Evolutionary conservation across 2,113 vertebrate species (phyloP).

Genomic region (Epinephelus fuscoguttatus): DNA sequence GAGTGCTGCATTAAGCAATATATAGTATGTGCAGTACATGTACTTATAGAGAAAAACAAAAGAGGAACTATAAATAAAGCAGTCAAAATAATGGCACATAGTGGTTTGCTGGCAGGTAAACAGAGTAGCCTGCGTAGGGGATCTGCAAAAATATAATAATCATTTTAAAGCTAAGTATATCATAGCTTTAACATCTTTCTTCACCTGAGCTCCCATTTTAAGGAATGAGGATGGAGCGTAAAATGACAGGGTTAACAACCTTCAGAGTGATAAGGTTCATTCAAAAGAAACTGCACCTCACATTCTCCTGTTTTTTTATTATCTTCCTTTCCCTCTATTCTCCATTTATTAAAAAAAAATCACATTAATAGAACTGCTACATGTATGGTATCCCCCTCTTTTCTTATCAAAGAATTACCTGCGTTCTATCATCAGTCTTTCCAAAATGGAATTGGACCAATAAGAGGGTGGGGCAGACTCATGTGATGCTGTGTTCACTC

Average conservation of each 20-base stretch:
- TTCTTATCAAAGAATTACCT: background rate
- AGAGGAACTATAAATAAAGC: background rate
- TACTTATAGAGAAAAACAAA: background rate
- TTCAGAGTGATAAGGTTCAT: conserved; percentile 42
- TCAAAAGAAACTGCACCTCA: conserved; percentile 19
- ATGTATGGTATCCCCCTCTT: background rate
- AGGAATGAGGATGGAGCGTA: background rate
- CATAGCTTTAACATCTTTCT: background rate
- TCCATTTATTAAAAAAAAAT: background rate
- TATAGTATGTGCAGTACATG: background rate
- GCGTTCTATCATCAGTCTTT: background rate
- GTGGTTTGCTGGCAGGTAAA: background rate
- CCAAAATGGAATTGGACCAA: conserved; percentile 2
- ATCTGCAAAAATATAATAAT: background rate
- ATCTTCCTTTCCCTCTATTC: background rate
- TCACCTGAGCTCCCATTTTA: background rate
- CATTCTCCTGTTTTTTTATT: background rate
- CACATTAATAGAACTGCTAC: background rate
- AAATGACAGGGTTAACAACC: background rate
- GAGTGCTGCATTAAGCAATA: conserved; percentile 5
- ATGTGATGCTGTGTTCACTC: conserved; percentile 16
- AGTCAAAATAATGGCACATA: background rate
- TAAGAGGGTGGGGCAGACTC: background rate
- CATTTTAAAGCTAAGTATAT: background rate
- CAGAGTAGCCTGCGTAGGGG: background rate